Evolutionary conservation across 2,113 vertebrate genomes (phyloP), one percentile per base, ranked within the genome.

Genomic region (Muntiacus reevesi): DNA sequence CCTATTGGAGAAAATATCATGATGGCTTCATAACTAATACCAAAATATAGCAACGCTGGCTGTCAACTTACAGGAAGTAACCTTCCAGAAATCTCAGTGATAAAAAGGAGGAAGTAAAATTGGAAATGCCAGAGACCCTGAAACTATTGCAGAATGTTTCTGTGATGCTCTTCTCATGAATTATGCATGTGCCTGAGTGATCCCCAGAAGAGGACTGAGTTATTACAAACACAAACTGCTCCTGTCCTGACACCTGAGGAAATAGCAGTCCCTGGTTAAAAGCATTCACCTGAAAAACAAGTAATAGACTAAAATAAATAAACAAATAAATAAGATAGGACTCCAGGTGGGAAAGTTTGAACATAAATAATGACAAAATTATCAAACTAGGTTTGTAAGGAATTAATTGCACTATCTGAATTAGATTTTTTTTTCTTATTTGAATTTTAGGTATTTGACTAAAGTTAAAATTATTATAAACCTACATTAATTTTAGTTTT

Each of bases 141-240:
- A 90, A 81, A 95, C 2, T 40, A 3, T 76, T 64, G 47, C 40
- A 43, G 21, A n/a, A 10, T 82, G 14, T 45, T 92, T 85, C 11
- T 78, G 81, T 71, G 57, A 85, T 78, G 6, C 47, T 25, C 14
- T 87, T 23, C 14, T 94, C 64, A 60, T 86, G 74, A 95, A 92
- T 95, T 94, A 96, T 91, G 30, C 50, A 96, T 76, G 28, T 57
- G 3, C 40, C 33, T 95, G 28, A 90, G 54, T 85, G 97, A 88
- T 19, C 96, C 43, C 21, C 21, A 60, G 79, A 94, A 40, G 33
- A 74, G 6, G 40, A 27, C 50, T 78, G 60, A 62, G 27, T 87
- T 94, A 96, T 98, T 90, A 93, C 47, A 76, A 87, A 54, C 60
- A 95, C 50, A 92, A 95, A 71, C 27, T 95, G 21, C 14, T 76